These are phyloP conservation scores for Cosmia pyralina DNA, from an alignment of 2,888 invertebrate genomes.

Conservation along the genomic window DNA sequence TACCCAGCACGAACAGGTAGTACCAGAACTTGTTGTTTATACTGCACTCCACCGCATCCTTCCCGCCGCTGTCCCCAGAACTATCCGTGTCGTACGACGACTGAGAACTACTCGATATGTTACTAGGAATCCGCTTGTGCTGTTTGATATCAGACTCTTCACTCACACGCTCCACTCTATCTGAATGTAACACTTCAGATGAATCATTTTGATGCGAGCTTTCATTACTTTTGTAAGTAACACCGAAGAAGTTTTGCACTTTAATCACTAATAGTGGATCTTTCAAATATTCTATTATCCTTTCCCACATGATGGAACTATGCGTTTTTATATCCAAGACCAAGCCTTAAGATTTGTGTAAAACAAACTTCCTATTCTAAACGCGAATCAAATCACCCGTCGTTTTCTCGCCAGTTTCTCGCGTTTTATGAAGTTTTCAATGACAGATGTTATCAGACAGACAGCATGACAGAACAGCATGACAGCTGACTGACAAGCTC, in stretches of 20 bases:
- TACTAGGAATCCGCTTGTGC: conserved; percentile 83
- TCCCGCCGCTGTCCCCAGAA: conserved; percentile 78
- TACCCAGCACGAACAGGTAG: conserved; percentile 95
- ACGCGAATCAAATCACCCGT: conserved; percentile 22
- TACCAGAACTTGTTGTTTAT: conserved; percentile 95
- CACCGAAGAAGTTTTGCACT: conserved; percentile 95
- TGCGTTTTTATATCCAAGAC: conserved; percentile 16
- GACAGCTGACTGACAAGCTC: conserved; percentile 4
- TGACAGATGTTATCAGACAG: background rate
- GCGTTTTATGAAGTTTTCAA: conserved; percentile 34
- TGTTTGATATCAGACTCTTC: conserved; percentile 78
- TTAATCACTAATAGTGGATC: conserved; percentile 94
- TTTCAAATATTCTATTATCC: conserved; percentile 92
- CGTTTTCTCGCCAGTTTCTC: conserved; percentile 34
- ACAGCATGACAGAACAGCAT: background rate
- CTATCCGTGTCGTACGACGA: conserved; percentile 83
- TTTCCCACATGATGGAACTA: conserved; percentile 81
- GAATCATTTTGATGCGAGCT: conserved; percentile 72
- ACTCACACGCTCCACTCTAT: conserved; percentile 72
- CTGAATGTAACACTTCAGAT: conserved; percentile 77
- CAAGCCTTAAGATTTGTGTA: conserved; percentile 9
- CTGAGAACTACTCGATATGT: conserved; percentile 82
- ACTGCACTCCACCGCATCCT: conserved; percentile 84
- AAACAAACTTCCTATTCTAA: conserved; percentile 38
- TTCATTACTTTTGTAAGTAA: conserved; percentile 86